These are phyloP conservation scores for Numida meleagris DNA, from an alignment of 2,113 vertebrate species.

Conservation along the genomic window DNA sequence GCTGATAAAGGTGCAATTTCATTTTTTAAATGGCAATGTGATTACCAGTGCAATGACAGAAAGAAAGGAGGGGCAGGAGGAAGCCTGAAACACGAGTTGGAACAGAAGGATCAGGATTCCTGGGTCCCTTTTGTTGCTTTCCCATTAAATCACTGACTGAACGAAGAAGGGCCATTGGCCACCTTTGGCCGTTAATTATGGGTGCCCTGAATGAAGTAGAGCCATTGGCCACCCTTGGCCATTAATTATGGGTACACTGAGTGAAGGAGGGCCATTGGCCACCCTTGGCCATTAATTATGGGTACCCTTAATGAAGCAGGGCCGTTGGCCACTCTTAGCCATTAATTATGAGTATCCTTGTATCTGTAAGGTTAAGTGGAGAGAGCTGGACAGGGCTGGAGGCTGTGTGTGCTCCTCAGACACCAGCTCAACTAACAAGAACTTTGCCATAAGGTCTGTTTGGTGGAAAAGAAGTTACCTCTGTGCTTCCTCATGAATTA, in stretches of 20 bases:
- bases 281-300: background rate
- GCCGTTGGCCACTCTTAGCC: too few species aligned
- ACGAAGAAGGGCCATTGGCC: too few species aligned
- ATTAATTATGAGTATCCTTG: too few species aligned
- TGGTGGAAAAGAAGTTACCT: background rate
- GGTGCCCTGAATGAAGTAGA: too few species aligned
- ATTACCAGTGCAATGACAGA: background rate
- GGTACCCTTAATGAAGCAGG: too few species aligned
- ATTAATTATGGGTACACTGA: too few species aligned
- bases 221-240: background rate
- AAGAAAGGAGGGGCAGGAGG: background rate
- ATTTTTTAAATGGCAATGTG: background rate
- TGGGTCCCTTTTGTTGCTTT: background rate
- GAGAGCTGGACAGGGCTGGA: background rate
- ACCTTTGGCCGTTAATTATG: background rate
- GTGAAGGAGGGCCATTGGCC: too few species aligned
- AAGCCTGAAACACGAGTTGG: background rate
- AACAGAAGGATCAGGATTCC: background rate
- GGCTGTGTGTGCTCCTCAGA: background rate
- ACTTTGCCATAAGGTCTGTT: background rate
- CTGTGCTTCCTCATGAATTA: background rate
- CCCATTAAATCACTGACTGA: background rate
- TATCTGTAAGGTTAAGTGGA: background rate
- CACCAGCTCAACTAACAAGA: background rate
- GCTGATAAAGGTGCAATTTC: constrained; percentile 17